A percentile compares a stretch with the other conserved stretches of the same genome.
Conservation (phyloP, 1,140 invertebrate species). For the Drosophila chauvacae region DNA sequence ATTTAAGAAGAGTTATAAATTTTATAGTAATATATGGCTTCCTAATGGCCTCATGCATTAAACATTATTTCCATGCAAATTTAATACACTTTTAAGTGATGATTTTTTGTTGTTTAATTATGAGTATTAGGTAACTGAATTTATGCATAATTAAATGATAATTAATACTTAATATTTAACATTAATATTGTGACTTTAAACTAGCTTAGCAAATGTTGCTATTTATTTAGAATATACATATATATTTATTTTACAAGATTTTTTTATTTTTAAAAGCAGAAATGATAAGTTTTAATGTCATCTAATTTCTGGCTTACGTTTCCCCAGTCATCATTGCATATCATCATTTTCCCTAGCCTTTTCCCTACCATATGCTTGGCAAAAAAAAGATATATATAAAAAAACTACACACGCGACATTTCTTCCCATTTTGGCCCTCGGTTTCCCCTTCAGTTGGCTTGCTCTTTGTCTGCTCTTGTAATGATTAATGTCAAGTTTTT, state of each 20-base stretch:
- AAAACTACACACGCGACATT: constrained; percentile 57
- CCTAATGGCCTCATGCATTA: constrained; percentile 14
- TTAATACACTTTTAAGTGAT: constrained; percentile 7
- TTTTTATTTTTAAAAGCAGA: too few relatives aligned
- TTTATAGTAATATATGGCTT: neutral
- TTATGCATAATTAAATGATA: neutral
- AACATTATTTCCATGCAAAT: constrained; percentile 5
- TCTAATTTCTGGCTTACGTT: neutral
- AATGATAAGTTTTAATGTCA: neutral
- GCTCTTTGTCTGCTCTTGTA: constrained; percentile 68
- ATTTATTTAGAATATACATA: neutral
- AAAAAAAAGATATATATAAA: neutral
- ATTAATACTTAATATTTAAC: neutral
- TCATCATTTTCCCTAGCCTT: neutral
- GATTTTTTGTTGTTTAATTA: neutral
- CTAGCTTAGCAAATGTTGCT: neutral
- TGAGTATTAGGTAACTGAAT: neutral
- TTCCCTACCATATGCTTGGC: constrained; percentile 15
- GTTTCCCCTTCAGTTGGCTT: neutral
- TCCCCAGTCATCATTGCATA: neutral
- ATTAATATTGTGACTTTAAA: neutral
- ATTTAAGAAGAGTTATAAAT: constrained; percentile 7
- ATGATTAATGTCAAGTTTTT: constrained; percentile 80
- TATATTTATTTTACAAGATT: neutral
- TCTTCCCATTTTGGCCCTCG: constrained; percentile 5